Evolutionary conservation across 2,888 invertebrate genomes (phyloP).

Genomic region (Patella ulyssiponensis): DNA sequence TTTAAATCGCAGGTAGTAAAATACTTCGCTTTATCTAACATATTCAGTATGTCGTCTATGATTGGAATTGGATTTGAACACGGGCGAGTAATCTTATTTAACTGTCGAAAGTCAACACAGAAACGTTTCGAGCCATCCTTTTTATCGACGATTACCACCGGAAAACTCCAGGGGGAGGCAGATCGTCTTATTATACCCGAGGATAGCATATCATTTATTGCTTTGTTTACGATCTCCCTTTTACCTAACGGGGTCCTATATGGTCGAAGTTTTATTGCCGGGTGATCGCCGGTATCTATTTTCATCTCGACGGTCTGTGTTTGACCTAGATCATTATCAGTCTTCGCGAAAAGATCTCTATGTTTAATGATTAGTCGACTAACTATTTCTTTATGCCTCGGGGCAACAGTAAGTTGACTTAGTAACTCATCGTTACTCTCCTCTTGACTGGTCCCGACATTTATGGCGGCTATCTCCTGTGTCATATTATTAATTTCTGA

Average conservation of each 20-base stretch:
- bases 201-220: slow-evolving; percentile 36
- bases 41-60: slow-evolving; percentile 34
- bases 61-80: slow-evolving; percentile 32
- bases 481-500: no score
- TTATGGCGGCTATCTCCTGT: neutral
- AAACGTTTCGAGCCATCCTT: slow-evolving; percentile 22
- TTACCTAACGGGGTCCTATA: slow-evolving; percentile 34
- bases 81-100: slow-evolving; percentile 25
- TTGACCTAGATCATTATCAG: slow-evolving; percentile 28
- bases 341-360: slow-evolving; percentile 31
- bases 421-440: neutral
- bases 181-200: slow-evolving; percentile 33
- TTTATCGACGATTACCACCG: slow-evolving; percentile 33
- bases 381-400: neutral
- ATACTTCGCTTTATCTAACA: slow-evolving; percentile 30
- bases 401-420: neutral
- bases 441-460: neutral
- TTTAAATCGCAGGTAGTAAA: slow-evolving; percentile 31
- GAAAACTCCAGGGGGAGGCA: slow-evolving; percentile 26
- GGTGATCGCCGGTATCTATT: slow-evolving; percentile 15
- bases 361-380: neutral
- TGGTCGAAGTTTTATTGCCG: slow-evolving; percentile 32
- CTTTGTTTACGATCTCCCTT: slow-evolving; percentile 31
- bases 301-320: slow-evolving; percentile 30
- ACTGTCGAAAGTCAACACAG: slow-evolving; percentile 8